Base-by-base conservation (phyloP, 2,888 invertebrate species). In the Pimpla rufipes region DNA sequence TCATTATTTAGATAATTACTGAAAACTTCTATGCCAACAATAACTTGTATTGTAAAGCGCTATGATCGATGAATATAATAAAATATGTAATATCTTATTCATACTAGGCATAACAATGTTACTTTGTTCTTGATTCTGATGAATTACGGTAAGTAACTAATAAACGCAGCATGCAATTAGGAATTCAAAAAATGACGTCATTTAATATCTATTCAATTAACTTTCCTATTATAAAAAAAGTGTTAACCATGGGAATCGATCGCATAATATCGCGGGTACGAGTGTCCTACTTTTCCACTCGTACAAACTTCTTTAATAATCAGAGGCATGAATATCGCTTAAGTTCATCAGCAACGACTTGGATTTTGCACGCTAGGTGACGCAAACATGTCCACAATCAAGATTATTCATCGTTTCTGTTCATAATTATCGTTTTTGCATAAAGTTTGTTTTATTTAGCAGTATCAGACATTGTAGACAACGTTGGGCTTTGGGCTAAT, bases 381-480 rank as follows among this genome's bases (percentile, higher is more conserved):
- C 29, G 29, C 29, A 29, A 45, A 45, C 11, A 45, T 45, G 45
- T 45, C 45, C 13, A 45, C 45, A 45, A 45, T 45, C 45, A 13
- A 45, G 45, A 45, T 45, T 45, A 45, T 45, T 45, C 45, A 45
- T 45, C 45, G 45, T 45, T 45, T 45, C 45, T 10, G 45, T 45
- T 45, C 45, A 45, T 45, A 45, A 45, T 45, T 45, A 45, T 45
- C 45, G 45, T 45, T 45, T 45, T 45, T 45, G 10, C 45, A 45
- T 45, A 45, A 45, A 45, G 45, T 45, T 45, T 45, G 45, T 45
- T 45, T 45, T 45, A 45, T 45, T 45, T 45, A 45, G 45, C 45
- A 45, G 45, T 13, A 45, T 16, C 29, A 29, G 29, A 29, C 29
- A 29, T 29, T 29, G 29, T 29, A 29, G 29, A 29, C 29, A 29